phyloP scores from a whole-genome alignment of 2,113 vertebrate genomes.

The Agapornis roseicollis region DNA sequence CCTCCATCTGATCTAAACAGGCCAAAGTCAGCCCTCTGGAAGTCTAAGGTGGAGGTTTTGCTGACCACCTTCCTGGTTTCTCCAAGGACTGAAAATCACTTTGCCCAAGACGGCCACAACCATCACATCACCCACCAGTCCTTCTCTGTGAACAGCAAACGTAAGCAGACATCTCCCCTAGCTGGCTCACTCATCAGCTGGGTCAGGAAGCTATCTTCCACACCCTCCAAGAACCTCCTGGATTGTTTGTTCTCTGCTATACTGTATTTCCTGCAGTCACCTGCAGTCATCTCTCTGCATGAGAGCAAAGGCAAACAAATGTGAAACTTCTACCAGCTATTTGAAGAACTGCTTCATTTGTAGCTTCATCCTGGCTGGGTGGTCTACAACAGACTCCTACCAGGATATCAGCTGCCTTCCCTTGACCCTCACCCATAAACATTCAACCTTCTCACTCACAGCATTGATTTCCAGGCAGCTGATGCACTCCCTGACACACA shows the following conservation, averaged over 20 bases:
- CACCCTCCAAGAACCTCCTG: not conserved
- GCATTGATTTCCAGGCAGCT: not conserved
- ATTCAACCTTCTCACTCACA: not conserved
- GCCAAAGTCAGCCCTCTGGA: not conserved
- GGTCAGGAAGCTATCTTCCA: not conserved
- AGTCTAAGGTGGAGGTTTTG: not conserved
- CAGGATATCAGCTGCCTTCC: not conserved
- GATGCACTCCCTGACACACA: not conserved
- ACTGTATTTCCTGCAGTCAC: not conserved
- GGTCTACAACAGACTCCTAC: not conserved
- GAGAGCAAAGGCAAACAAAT: not conserved
- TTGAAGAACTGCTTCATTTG: not conserved
- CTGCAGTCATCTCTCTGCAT: too few species aligned
- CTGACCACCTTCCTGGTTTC: not conserved
- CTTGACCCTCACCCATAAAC: not conserved
- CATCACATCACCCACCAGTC: not conserved
- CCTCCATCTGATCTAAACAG: not conserved
- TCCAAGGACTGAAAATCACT: not conserved
- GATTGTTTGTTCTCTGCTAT: not conserved
- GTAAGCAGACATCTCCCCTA: not conserved
- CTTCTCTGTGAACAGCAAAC: not conserved
- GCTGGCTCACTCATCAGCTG: not conserved
- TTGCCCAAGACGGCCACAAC: not conserved
- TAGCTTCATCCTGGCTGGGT: not conserved
- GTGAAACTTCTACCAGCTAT: not conserved